Base-by-base conservation (phyloP, 2,888 invertebrate genomes). In the Galerucella pusilla region DNA sequence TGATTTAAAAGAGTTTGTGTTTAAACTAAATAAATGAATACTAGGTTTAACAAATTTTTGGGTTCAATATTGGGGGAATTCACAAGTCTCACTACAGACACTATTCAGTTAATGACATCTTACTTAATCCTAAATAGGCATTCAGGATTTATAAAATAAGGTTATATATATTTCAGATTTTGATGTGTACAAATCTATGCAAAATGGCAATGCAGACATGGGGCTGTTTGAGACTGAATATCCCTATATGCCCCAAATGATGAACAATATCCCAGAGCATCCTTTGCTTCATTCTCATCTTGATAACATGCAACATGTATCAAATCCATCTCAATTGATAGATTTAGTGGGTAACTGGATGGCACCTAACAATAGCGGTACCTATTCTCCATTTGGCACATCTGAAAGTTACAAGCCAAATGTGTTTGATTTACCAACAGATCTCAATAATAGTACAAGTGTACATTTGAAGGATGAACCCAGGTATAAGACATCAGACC, bases 361-460 rank as follows among this genome's bases (percentile, higher is more conserved):
- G 67, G 79, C 91, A 52, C 93, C 93, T 6, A 93, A 92, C 84
- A 92, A 92, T 49, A 91, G 90, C 71, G 93, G 94, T 16, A 93
- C 93, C 10, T 94, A 93, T 83, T 93, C 92, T 71, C 94, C 93
- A 0, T 94, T 94, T 87, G 94, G 93, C 2, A 91, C 90, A 82
- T 89, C 90, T 75, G 90, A 90, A 79, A 89, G 89, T 10, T 85
- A 90, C 16, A 91, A 90, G 46, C 82, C 83, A 79, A 90, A 80
- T 71, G 84, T 86, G 61, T 86, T 86, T 79, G 86, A 86, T 71
- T 76, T 80, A 71, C 81, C 82, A 76, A 78, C 86, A 86, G 81
- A 84, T 77, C 75, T 75, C 66, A 82, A 80, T 68, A 81, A 81
- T 68, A 73, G 77, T 71, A 80, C 81, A 81, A 70, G 78, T 74